phyloP scores from a whole-genome alignment of 2,113 vertebrate species.

The Meriones unguiculatus region DNA sequence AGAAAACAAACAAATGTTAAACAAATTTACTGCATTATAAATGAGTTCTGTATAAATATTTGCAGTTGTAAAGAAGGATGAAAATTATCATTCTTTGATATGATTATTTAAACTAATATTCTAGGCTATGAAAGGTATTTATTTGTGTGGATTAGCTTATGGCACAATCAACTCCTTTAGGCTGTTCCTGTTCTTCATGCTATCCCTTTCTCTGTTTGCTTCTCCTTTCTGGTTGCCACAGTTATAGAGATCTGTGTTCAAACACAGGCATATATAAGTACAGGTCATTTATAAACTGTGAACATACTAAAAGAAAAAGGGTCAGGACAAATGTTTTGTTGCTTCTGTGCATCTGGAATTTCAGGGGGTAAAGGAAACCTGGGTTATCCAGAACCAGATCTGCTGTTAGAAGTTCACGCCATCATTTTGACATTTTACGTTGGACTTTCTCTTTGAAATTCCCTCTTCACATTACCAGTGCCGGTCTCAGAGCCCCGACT shows the following conservation, averaged over 20 bases:
- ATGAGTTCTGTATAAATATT: slow-evolving; percentile 36
- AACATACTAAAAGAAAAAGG: slow-evolving; percentile 38
- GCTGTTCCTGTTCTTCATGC: slow-evolving; percentile 15
- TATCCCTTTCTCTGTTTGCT: not conserved
- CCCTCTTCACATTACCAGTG: slow-evolving; percentile 88
- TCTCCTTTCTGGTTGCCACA: slow-evolving; percentile 34
- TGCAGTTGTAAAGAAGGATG: slow-evolving; percentile 4
- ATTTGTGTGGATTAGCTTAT: not conserved
- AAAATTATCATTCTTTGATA: slow-evolving; percentile 15
- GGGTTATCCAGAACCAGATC: slow-evolving; percentile 86
- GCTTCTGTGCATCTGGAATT: slow-evolving; percentile 82
- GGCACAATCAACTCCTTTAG: not conserved
- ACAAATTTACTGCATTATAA: not conserved
- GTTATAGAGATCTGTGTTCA: not conserved
- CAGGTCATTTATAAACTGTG: slow-evolving; percentile 38
- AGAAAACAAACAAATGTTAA: not conserved
- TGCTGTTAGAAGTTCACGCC: slow-evolving; percentile 89
- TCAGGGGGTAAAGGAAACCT: slow-evolving; percentile 80
- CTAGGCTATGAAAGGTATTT: not conserved
- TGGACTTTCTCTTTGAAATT: slow-evolving; percentile 89
- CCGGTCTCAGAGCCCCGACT: slow-evolving; percentile 87
- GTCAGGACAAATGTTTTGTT: slow-evolving; percentile 8
- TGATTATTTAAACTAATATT: slow-evolving; percentile 15
- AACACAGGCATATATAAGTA: not conserved
- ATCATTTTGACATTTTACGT: slow-evolving; percentile 89